Evolutionary conservation across 2,113 vertebrate genomes (phyloP), one percentile per base, ranked within the genome.

Genomic region (Anhinga anhinga): DNA sequence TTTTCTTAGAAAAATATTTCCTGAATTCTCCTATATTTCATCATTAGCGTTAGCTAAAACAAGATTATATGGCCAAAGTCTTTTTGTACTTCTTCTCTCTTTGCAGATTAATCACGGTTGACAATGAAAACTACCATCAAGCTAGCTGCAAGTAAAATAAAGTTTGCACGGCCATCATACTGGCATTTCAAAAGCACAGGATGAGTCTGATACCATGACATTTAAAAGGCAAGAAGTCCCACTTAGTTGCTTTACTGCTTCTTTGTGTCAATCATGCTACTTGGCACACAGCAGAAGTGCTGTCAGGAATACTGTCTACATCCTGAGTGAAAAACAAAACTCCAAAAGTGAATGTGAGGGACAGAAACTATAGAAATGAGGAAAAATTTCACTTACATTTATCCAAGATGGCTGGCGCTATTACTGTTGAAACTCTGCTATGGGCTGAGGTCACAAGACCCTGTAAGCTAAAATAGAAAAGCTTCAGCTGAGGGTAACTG

Each of bases 381-480:
- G 93, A 95, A 97, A 97, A 95, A 85, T 7, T 78, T 96, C 92
- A 97, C 92, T 97, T 96, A 97, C 97, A 97, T 96, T 97, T 95
- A 97, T 97, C 95, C 95, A 86, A 96, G 95, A 94, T 86, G 96
- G 67, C 87, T 95, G 95, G 84, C 95, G 94, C 94, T 94, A 97
- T 87, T 95, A 92, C 85, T 97, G 96, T 90, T 92, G 97, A 96
- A 97, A 97, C 88, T 92, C 93, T 97, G 95, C 96, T 98, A 95
- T 96, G 96, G 94, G 91, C 94, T 97, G 94, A 96, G 93, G 96
- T 96, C 90, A 97, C 92, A 96, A 96, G 97, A 97, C 95, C 96
- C 92, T 97, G 94, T 96, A 97, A 97, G 95, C 92, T 94, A 96
- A 96, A 97, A 97, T 94, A 96, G 80, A 97, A 86, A 97, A 94